Evolutionary conservation across 2,888 invertebrate species (phyloP), one percentile per base, ranked within the genome.

Genomic region (Adineta ricciae): DNA sequence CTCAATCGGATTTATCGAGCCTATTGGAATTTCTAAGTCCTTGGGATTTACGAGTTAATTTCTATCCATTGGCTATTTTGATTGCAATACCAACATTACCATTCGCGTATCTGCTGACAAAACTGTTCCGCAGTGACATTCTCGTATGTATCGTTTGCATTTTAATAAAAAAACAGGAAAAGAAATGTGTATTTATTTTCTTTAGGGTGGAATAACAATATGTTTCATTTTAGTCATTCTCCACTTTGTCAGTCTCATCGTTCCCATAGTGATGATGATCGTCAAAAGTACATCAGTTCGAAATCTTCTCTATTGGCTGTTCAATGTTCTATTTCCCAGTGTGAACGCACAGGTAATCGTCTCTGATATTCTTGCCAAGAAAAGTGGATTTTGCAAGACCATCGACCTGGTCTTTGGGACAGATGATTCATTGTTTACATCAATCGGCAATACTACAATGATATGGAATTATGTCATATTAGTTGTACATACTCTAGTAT

Each of bases 121-220:
- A 78, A 78, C 7, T 78, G 2, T 78, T 78, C 9, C 5, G n/a
- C 38, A 78, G 73, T 41, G 73, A 78, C 41, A 78, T 78, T 41
- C 73, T 78, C 24, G 73, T 78, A 78, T 24, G 73, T 78, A 78
- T 21, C 21, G 21, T 64, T 21, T 27, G 5, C n/a, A 11, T 64
- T 8, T 14, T 21, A 24, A n/a, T n/a, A n/a, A n/a, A n/a, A n/a
- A n/a, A n/a, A n/a, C n/a, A n/a, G n/a, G n/a, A n/a, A n/a, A 64
- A 11, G 56, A 64, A 21, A 27, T 64, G n/a, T 27, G n/a, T 7
- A 27, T 64, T 24, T 64, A 27, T 64, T 64, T 64, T 64, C n/a
- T 41, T 78, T 14, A 78, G 78, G 78, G 78, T 38, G 78, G 78
- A n/a, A 78, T 78, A n/a, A 41, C 78, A 9, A 78, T 78, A 78